These are phyloP conservation scores for Unio pictorum DNA, from an alignment of 2,888 invertebrate genomes.

Conservation along the genomic window DNA sequence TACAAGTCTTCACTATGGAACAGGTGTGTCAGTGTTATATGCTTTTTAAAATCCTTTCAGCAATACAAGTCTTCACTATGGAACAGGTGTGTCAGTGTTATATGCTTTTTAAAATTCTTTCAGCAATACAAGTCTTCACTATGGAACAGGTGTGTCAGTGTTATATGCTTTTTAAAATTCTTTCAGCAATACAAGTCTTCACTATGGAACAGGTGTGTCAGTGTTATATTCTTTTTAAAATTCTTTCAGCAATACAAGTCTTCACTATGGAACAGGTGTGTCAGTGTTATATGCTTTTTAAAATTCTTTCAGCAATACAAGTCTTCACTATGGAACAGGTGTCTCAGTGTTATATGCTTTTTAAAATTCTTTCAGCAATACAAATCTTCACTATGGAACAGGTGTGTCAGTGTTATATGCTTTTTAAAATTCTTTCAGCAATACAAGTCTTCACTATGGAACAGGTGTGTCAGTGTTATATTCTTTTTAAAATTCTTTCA, in stretches of 20 bases:
- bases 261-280: constrained; percentile 90
- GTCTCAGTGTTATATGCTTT: constrained; percentile 74
- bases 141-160: constrained; percentile 84
- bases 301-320: constrained; percentile 75
- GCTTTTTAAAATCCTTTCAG: constrained; percentile 37
- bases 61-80: constrained; percentile 88
- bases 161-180: neutral
- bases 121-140: constrained; percentile 86
- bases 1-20: constrained; percentile 87
- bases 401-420: constrained; percentile 78
- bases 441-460: constrained; percentile 88
- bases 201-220: constrained; percentile 86
- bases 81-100: constrained; percentile 82
- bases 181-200: constrained; percentile 82
- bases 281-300: constrained; percentile 71
- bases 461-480: constrained; percentile 80
- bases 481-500: constrained; percentile 26
- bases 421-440: constrained; percentile 68
- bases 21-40: constrained; percentile 79
- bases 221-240: constrained; percentile 65
- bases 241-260: constrained; percentile 78
- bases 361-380: constrained; percentile 74
- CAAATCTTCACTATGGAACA: constrained; percentile 88
- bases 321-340: constrained; percentile 91
- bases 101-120: constrained; percentile 7